These are phyloP conservation scores for Apis mellifera DNA, from an alignment of 1,140 invertebrate genomes.

Conservation along the genomic window DNA sequence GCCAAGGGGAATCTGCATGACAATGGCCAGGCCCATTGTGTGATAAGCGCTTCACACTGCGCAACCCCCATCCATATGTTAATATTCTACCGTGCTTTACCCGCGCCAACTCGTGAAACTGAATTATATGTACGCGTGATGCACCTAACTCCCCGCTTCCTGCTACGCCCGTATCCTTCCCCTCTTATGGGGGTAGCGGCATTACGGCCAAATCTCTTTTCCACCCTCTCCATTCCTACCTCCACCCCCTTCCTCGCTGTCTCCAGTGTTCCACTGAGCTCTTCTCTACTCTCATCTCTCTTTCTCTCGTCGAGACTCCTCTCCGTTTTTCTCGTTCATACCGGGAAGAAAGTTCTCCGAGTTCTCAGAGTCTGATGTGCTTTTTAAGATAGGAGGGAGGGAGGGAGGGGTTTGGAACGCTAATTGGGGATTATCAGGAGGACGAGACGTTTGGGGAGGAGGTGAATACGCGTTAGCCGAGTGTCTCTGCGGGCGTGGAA, in stretches of 20 bases:
- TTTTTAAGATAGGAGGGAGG: constrained; percentile 8
- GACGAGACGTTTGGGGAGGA: constrained; percentile 8
- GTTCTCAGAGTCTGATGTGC: constrained; percentile 15
- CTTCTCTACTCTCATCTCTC: neutral
- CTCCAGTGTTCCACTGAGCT: neutral
- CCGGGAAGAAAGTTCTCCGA: neutral
- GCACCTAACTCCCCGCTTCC: constrained; percentile 26
- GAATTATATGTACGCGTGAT: constrained; percentile 64
- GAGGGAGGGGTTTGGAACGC: neutral
- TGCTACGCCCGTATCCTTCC: neutral
- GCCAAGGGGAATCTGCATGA: constrained; percentile 72
- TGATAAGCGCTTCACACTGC: constrained; percentile 69
- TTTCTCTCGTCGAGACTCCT: too few relatives aligned
- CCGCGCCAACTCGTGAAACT: constrained; percentile 60
- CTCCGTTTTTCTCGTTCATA: too few relatives aligned
- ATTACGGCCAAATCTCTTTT: neutral
- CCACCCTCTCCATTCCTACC: too few relatives aligned
- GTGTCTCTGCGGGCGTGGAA: neutral
- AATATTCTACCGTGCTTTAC: constrained; percentile 57
- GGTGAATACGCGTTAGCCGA: neutral
- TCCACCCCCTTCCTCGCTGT: accelerated
- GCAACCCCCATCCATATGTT: constrained; percentile 69
- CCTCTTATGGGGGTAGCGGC: neutral
- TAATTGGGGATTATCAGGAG: constrained; percentile 44
- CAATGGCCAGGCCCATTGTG: constrained; percentile 68